Percentiles rank a stretch among this genome's conserved stretches.
Evolutionary conservation across 2,113 vertebrate species (phyloP).

Genomic region (Urocolius indicus): DNA sequence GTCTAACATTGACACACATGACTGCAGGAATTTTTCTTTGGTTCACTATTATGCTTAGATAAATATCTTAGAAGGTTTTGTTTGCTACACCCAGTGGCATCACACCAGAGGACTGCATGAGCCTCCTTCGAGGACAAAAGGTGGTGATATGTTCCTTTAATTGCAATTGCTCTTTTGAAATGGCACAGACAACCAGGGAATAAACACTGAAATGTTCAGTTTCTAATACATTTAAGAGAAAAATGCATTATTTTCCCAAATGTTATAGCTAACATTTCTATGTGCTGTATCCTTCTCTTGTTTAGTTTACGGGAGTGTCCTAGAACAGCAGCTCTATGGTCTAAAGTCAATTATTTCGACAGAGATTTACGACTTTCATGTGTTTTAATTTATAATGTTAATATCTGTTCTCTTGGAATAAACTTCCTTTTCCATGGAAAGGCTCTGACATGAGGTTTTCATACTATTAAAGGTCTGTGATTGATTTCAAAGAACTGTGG

Average conservation of each 20-base stretch:
- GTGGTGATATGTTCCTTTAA: neutral
- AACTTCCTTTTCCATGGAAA: neutral
- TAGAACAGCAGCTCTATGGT: neutral
- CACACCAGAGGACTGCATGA: neutral
- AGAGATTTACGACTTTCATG: neutral
- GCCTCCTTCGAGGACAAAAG: neutral
- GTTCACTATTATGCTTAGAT: neutral
- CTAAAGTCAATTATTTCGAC: neutral
- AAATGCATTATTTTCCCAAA: neutral
- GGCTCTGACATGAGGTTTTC: neutral
- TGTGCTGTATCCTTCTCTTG: neutral
- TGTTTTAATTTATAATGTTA: neutral
- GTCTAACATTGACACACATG: neutral
- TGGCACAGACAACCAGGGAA: neutral
- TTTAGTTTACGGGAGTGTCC: neutral
- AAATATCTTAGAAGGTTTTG: neutral
- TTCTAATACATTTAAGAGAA: neutral
- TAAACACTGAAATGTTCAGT: neutral
- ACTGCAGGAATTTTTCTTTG: neutral
- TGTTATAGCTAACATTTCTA: neutral
- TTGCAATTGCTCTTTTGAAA: slow-evolving; percentile 5
- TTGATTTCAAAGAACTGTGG: neutral
- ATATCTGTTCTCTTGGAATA: neutral
- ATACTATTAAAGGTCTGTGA: neutral
- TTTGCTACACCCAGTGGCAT: neutral